Evolutionary conservation across 1,140 invertebrate species (phyloP), one percentile per base, ranked within the genome.

Genomic region (Glossosoma conforme): DNA sequence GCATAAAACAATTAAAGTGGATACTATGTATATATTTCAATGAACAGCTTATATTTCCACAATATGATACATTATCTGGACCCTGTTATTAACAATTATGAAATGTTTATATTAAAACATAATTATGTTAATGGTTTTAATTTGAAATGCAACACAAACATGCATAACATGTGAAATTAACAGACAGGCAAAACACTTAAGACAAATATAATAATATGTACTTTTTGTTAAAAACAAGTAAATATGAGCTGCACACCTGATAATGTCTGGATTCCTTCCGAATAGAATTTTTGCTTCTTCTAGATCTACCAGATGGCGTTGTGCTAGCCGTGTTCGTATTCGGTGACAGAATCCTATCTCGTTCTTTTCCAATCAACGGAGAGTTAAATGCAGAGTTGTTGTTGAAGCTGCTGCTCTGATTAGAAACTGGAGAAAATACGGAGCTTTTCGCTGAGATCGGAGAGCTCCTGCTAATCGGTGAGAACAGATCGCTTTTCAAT

Each of bases 201-300:
- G 14, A 9, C 5, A 37, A 8, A 13, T 37, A 37, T 13, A 18
- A 37, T 14, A 37, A 37, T 42, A 42, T 24, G n/a, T 8, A 28
- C 15, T 38, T 15, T 4, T 17, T 17, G 20, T 18, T 15, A 38
- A 38, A 38, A 17, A 15, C 8, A 38, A 15, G 11, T 18, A 3
- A 38, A 21, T 14, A 20, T 41, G 18, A 21, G 13, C 19, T n/a
- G 20, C 49, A 15, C 66, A 74, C 74, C 72, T 80, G 76, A 69
- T 84, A 84, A 65, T 84, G 81, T 61, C 76, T 79, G 28, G 81
- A 82, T 60, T 83, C 75, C 69, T 83, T 83, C 61, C 76, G 64
- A 33, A 67, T 64, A 52, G 70, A 75, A 63, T 75, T 71, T 56
- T 72, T 73, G 66, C 70, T 75, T 61, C 70, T 65, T 54, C 71